Conservation (phyloP, 2,797 vertebrate genomes). For the Naso thynnoides region DNA sequence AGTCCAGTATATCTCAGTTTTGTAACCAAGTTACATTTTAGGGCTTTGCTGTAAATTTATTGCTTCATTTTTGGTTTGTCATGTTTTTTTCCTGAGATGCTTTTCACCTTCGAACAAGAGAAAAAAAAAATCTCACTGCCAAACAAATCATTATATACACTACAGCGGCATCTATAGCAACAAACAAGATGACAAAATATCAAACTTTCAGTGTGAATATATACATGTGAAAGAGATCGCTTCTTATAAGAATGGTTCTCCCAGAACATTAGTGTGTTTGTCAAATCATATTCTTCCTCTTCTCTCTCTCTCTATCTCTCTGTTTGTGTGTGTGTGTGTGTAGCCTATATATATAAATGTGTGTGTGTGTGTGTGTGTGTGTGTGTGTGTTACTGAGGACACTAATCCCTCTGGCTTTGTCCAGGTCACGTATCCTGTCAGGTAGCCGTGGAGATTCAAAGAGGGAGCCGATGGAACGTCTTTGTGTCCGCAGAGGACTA, state of each 20-base stretch:
- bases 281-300: background rate
- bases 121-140: slow-evolving; percentile 13
- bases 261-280: background rate
- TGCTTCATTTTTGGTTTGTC: background rate
- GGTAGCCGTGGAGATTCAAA: slow-evolving; percentile 68
- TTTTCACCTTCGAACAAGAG: background rate
- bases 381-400: slow-evolving; percentile 25
- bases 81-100: background rate
- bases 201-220: background rate
- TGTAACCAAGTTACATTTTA: background rate
- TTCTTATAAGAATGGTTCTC: background rate
- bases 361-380: slow-evolving; percentile 23
- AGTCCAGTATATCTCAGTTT: background rate
- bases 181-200: background rate
- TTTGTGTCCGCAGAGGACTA: slow-evolving; percentile 66
- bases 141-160: background rate
- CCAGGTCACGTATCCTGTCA: slow-evolving; percentile 73
- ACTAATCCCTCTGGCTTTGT: slow-evolving; percentile 66
- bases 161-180: background rate
- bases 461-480: slow-evolving; percentile 63
- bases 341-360: too few relatives aligned
- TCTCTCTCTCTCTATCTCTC: too few relatives aligned
- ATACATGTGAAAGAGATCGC: slow-evolving; percentile 1
- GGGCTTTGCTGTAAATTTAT: background rate
- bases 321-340: slow-evolving; percentile 18